Base-by-base conservation (phyloP, 2,888 invertebrate genomes). In the Taenaris catops region DNA sequence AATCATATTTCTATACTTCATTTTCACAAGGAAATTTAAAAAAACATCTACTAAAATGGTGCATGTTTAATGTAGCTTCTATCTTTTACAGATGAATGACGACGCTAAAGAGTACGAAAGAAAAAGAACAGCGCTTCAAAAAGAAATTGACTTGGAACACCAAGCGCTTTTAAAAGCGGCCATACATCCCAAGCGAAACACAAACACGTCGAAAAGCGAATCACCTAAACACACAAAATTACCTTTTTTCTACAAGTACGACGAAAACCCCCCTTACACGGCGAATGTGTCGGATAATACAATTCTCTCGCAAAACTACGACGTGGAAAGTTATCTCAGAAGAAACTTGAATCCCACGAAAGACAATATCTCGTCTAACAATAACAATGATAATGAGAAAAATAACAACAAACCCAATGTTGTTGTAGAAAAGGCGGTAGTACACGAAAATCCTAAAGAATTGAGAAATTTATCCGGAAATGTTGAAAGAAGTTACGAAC, bases 261-360 rank as follows among this genome's bases (percentile, higher is more conserved):
- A 50, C 3, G 44, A 50, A 12, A 57, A 66, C 28, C 66, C 63
- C 41, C n/a, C n/a, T n/a, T n/a, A n/a, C n/a, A 65, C 86, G 0
- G 70, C 71, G 2, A 89, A 89, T 45, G 79, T 88, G 40, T 83
- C 89, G 0, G 76, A 81, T 1, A 73, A 62, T 25, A 75, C 80
- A 0, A 58, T 80, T 2, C 83, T 84, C 38, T 72, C 79, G 5
- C 58, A 62, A 0, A 76, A 76, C 18, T 84, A 83, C 20, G 83
- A 84, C 34, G 76, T 86, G 0, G 81, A 87, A 8, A 69, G 56
- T 1, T 86, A 86, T 38, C 37, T 86, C 2, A 59, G 84, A 36
- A 71, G 56, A 29, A 83, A 86, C 34, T 41, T 86, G 0, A 84
- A 84, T 38, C 67, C 67, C 0, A 67, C 65, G 23, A 70, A 63